A percentile compares a stretch with the other conserved stretches of the same genome.
phyloP scores from a whole-genome alignment of 2,797 vertebrate genomes.

The Enteromius afrohamiltoni region DNA sequence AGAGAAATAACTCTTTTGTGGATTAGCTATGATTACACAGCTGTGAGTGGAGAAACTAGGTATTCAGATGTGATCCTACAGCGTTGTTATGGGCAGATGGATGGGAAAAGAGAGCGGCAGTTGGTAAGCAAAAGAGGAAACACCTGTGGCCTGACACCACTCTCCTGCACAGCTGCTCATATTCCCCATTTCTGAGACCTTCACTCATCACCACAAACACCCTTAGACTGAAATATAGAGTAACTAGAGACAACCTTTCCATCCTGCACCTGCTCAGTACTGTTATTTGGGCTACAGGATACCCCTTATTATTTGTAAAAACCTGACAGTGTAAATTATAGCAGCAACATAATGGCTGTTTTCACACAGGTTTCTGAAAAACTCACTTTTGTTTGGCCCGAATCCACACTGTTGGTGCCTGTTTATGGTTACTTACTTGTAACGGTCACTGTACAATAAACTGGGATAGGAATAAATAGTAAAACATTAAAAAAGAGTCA shows the following conservation, averaged over 20 bases:
- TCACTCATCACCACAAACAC: constrained; percentile 37
- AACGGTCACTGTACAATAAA: background rate
- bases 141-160: constrained; percentile 63
- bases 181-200: constrained; percentile 26
- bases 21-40: constrained; percentile 32
- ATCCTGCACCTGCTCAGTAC: constrained; percentile 42
- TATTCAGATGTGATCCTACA: constrained; percentile 14
- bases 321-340: background rate
- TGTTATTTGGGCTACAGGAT: constrained; percentile 1
- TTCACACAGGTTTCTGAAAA: constrained; percentile 14
- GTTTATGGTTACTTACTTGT: background rate
- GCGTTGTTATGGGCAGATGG: constrained; percentile 31
- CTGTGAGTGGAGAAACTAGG: constrained; percentile 19
- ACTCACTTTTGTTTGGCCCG: background rate
- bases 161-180: constrained; percentile 52
- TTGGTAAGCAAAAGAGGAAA: constrained; percentile 55
- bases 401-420: background rate
- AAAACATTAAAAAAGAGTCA: background rate
- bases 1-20: constrained; percentile 11
- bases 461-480: background rate
- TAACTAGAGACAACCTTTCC: constrained; percentile 31
- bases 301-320: constrained; percentile 11
- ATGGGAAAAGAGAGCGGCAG: constrained; percentile 26
- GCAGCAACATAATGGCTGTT: background rate
- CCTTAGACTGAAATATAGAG: constrained; percentile 31